phyloP scores from a whole-genome alignment of 1,140 invertebrate species.

The Lepidostoma basale region DNA sequence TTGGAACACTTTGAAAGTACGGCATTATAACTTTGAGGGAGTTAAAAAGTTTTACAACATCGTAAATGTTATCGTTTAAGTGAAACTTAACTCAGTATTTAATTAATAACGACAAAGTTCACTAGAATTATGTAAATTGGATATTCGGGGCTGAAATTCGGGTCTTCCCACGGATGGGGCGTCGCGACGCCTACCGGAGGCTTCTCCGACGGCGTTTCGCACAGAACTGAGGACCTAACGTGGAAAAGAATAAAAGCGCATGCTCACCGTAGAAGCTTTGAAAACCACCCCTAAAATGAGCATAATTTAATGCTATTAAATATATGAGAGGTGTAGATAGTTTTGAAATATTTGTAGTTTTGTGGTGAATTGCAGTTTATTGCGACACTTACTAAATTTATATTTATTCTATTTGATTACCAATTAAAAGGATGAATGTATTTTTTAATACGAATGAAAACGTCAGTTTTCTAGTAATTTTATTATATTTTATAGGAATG shows the following conservation, averaged over 20 bases:
- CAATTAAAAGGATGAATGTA: too few species aligned
- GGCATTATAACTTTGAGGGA: not conserved
- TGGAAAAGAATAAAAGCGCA: not conserved
- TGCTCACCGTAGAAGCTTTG: slow-evolving; percentile 1
- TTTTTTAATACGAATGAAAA: too few species aligned
- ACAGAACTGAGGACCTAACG: slow-evolving; percentile 4
- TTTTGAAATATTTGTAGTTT: too few species aligned
- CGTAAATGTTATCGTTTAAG: not conserved
- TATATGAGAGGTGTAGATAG: too few species aligned
- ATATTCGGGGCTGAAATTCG: not conserved
- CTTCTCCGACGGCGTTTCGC: slow-evolving; percentile 6
- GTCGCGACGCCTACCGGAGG: not conserved
- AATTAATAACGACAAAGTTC: not conserved
- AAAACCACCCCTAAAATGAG: slow-evolving; percentile 1
- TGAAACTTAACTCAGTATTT: not conserved
- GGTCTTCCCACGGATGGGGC: too few species aligned
- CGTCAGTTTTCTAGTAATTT: too few species aligned
- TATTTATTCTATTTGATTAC: too few species aligned
- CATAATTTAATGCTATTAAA: too few species aligned
- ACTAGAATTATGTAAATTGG: not conserved
- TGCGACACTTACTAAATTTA: too few species aligned
- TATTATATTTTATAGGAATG: too few species aligned
- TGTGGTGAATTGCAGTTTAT: too few species aligned
- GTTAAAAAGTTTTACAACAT: not conserved
- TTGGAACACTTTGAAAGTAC: not conserved